phyloP scores from a whole-genome alignment of 2,113 vertebrate species.

The Catharus fuscescens region DNA sequence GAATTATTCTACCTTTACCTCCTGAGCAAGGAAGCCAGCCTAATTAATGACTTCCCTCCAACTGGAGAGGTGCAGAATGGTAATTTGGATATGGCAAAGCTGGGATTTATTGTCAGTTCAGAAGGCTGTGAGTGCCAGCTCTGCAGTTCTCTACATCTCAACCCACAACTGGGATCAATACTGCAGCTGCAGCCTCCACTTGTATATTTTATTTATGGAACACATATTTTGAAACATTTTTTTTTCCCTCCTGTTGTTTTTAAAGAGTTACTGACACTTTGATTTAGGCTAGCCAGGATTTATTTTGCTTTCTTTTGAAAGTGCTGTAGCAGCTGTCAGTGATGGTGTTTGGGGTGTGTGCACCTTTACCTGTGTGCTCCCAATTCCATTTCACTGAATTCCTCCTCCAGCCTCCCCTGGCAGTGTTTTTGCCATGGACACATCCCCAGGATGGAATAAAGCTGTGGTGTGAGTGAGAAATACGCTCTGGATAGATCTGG shows the following conservation, averaged over 20 bases:
- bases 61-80: background rate
- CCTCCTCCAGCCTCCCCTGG: background rate
- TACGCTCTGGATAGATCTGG: background rate
- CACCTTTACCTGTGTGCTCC: background rate
- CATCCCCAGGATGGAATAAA: background rate
- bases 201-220: constrained; percentile 63
- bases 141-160: constrained; percentile 48
- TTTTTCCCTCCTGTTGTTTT: background rate
- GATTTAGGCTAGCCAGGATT: background rate
- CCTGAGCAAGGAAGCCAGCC: background rate
- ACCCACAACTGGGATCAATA: constrained; percentile 62
- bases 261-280: background rate
- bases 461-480: background rate
- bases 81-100: background rate
- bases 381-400: background rate
- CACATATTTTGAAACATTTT: constrained; percentile 16
- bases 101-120: constrained; percentile 46
- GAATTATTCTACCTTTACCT: background rate
- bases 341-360: background rate
- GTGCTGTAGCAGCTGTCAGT: background rate
- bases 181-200: background rate
- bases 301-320: background rate
- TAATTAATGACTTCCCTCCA: constrained; percentile 39
- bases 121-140: constrained; percentile 15
- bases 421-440: background rate